Percentiles rank a stretch among this genome's conserved stretches.
phyloP scores from a whole-genome alignment of 2,113 vertebrate genomes.

The Hirundichthys speculiger region DNA sequence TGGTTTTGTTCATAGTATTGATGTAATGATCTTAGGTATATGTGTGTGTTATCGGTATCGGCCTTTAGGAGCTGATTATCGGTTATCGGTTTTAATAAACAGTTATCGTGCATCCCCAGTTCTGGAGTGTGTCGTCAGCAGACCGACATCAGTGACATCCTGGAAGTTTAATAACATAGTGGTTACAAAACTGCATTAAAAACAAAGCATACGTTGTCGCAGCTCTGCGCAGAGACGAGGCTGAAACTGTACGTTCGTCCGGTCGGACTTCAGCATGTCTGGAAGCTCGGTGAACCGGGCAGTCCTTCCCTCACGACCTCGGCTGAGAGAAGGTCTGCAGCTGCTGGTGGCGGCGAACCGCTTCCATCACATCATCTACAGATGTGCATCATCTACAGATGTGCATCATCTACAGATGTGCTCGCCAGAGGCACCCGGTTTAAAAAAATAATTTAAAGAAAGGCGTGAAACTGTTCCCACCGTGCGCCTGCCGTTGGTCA shows the following conservation, averaged over 20 bases:
- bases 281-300: background rate
- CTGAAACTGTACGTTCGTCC: conserved; percentile 1
- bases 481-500: conserved; percentile 14
- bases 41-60: no score
- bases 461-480: background rate
- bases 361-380: background rate
- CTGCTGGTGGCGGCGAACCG: conserved; percentile 24
- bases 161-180: conserved; percentile 19
- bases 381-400: background rate
- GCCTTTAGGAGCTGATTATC: no score
- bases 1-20: no score
- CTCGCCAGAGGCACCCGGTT: background rate
- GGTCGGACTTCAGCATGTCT: background rate
- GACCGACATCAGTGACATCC: background rate
- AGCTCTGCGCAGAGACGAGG: conserved; percentile 7
- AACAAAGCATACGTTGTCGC: conserved; percentile 8
- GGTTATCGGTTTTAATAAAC: no score
- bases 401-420: background rate
- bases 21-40: no score
- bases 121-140: conserved; percentile 7
- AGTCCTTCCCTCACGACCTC: background rate
- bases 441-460: background rate
- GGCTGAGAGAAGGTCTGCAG: conserved; percentile 11
- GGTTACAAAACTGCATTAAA: conserved; percentile 24
- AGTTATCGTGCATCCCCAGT: no score